Conservation (phyloP, 1,140 invertebrate species). For the Papilio polytes region DNA sequence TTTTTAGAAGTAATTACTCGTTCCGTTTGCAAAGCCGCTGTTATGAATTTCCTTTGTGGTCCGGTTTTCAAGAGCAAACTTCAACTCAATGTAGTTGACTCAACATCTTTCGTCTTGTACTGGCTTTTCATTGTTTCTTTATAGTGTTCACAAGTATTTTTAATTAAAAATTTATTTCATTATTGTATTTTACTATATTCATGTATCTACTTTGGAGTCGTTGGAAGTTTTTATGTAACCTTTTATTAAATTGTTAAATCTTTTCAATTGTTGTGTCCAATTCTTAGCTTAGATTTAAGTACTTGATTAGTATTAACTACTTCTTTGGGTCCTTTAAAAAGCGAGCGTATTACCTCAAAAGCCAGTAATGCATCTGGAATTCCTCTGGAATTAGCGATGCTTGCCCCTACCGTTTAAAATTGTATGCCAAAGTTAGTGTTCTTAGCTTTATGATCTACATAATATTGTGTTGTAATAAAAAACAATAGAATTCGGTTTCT, state of each 20-base stretch:
- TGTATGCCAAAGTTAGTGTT: neutral
- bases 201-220: too few species aligned
- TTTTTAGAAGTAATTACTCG: slow-evolving; percentile 37
- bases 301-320: too few species aligned
- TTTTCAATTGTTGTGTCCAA: too few species aligned
- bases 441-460: neutral
- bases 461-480: neutral
- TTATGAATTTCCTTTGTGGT: slow-evolving; percentile 39
- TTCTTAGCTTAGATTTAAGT: too few species aligned
- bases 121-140: slow-evolving; percentile 31
- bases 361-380: too few species aligned
- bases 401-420: neutral
- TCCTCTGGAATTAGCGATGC: too few species aligned
- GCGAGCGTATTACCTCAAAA: too few species aligned
- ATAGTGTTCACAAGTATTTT: slow-evolving; percentile 16
- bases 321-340: too few species aligned
- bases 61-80: slow-evolving; percentile 37
- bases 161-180: slow-evolving; percentile 12
- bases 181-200: neutral
- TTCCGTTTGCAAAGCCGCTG: slow-evolving; percentile 36
- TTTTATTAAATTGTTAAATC: too few species aligned
- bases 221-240: too few species aligned
- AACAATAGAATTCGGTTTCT: neutral
- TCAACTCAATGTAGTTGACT: slow-evolving; percentile 33
- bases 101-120: slow-evolving; percentile 30